phyloP scores from a whole-genome alignment of 2,113 vertebrate genomes.

The Macaca nemestrina region DNA sequence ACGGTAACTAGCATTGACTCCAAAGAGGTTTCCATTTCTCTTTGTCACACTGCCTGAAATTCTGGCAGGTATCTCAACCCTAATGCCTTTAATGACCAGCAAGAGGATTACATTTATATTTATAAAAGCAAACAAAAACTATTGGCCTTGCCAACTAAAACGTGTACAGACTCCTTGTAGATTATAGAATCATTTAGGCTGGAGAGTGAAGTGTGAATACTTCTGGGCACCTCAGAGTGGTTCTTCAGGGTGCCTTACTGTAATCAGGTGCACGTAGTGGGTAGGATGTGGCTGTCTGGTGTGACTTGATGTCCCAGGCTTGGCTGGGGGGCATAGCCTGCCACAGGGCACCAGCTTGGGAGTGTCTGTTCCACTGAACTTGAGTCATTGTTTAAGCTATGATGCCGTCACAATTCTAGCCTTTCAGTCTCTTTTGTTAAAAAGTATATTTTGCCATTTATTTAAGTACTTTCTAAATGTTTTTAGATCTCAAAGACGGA shows the following conservation, averaged over 20 bases:
- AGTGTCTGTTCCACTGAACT: too few species aligned
- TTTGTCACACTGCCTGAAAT: background rate
- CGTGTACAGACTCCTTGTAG: background rate
- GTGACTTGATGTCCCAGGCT: background rate
- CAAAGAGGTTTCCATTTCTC: background rate
- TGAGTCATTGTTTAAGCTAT: background rate
- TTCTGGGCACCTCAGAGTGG: too few species aligned
- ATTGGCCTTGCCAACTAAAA: background rate
- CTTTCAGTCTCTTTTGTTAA: background rate
- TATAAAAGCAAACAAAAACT: background rate
- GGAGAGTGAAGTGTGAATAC: background rate
- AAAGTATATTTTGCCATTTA: background rate
- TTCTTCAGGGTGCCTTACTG: background rate
- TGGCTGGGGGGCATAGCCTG: accelerated
- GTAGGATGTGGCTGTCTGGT: too few species aligned
- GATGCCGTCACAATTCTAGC: too few species aligned
- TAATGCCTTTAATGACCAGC: background rate
- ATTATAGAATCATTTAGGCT: background rate
- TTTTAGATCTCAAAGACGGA: constrained; percentile 90
- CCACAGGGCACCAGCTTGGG: background rate
- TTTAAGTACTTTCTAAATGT: background rate
- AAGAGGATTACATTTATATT: background rate
- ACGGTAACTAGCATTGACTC: too few species aligned
- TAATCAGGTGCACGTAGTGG: accelerated
- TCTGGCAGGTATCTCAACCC: background rate